Evolutionary conservation across 2,888 invertebrate genomes (phyloP), one percentile per base, ranked within the genome.

Genomic region (Sphecodes monilicornis): DNA sequence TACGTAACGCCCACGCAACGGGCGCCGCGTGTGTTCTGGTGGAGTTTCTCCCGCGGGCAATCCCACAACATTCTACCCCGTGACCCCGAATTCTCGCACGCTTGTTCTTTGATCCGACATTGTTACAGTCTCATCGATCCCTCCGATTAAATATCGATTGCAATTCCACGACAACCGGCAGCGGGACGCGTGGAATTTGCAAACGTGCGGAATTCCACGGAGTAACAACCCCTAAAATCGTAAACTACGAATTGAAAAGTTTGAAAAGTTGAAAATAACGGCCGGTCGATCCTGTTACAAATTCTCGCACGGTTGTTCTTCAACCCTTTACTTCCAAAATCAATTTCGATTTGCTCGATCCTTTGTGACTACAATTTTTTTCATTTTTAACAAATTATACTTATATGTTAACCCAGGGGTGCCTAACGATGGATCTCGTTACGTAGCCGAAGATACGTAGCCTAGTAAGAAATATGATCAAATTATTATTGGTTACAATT

Each of bases 31-130:
- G 39, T 39, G 68, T 39, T 39, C 39, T 41, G 68, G 39, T 6
- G 39, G 39, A n/a, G n/a, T 26, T 36, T 39, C 39, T 39, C 68
- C 68, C 39, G 68, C 68, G 39, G 5, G 39, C 39, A 18, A 32
- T 29, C 29, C 41, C 54, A n/a, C 43, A 29, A 60, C 60, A 26
- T 60, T 60, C 60, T 60, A 60, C 18, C 29, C 60, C 60, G 29
- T 60, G 60, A 60, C 60, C 66, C 32, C 41, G 76, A 32, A 76
- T 83, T 76, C 64, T 50, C 43, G 84, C 76, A 83, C 83, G 72
- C 36, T 39, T 46, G 83, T 60, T 60, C 29, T 60, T 60, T 60
- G 16, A 60, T 60, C 54, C 54, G 54, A 11, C n/a, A n/a, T n/a
- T n/a, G 54, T 54, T 54, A n/a, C 54, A n/a, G 11, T 54, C 54